Evolutionary conservation across 2,113 vertebrate species (phyloP).

Genomic region (Lipotes vexillifer): DNA sequence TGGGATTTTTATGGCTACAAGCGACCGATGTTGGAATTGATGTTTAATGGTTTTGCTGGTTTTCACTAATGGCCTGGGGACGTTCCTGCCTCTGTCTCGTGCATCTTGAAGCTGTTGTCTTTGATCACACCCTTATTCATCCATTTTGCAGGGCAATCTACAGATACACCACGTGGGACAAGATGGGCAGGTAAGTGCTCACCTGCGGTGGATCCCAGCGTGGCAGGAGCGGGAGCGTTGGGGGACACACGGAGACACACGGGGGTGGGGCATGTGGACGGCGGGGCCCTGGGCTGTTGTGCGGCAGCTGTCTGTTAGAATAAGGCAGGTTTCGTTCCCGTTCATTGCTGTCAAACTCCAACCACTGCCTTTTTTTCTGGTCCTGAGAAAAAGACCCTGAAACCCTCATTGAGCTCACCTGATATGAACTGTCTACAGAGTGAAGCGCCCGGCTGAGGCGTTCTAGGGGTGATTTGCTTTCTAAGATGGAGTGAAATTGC

Average conservation of each 20-base stretch:
- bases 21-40: neutral
- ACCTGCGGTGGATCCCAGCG: neutral
- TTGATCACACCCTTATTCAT: neutral
- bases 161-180: constrained; percentile 98
- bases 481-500: neutral
- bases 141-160: constrained; percentile 90
- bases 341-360: neutral
- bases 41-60: neutral
- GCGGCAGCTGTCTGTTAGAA: neutral
- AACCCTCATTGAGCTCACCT: too few species aligned
- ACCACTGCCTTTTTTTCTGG: neutral
- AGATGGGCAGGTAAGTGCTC: constrained; percentile 93
- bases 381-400: neutral
- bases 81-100: neutral
- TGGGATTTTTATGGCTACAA: neutral
- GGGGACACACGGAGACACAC: too few species aligned
- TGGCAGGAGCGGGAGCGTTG: too few species aligned
- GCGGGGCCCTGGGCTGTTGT: neutral
- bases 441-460: accelerated
- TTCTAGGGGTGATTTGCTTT: neutral
- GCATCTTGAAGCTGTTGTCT: neutral
- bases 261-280: neutral
- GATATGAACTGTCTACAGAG: too few species aligned
- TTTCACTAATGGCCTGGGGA: neutral
- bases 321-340: neutral